phyloP scores from a whole-genome alignment of 1,140 invertebrate species.

The Aphelenchoides besseyi region DNA sequence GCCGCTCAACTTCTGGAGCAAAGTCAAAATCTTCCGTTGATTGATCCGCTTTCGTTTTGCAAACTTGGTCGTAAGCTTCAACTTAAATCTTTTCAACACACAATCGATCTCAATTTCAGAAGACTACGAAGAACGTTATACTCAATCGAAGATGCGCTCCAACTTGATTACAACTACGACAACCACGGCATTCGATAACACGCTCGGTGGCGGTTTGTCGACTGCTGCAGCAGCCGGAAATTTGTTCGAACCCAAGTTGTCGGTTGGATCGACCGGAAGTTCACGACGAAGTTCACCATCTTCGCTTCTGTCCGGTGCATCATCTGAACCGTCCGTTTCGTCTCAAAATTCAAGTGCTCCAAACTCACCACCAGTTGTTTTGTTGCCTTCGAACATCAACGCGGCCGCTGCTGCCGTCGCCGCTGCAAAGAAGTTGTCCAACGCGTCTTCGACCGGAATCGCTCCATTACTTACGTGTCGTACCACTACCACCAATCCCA shows the following conservation, averaged over 20 bases:
- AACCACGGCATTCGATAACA: background rate
- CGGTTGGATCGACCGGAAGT: background rate
- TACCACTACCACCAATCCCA: background rate
- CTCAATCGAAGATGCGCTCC: conserved; percentile 13
- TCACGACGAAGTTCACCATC: conserved; percentile 2
- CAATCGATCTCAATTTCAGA: background rate
- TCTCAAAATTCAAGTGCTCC: background rate
- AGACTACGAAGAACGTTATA: conserved; percentile 13
- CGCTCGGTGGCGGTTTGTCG: background rate
- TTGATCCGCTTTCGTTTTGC: background rate
- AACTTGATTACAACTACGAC: background rate
- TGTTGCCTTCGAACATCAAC: conserved; percentile 5
- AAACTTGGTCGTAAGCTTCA: background rate
- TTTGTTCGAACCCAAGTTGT: background rate
- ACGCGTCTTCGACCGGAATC: background rate
- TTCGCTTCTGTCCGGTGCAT: background rate
- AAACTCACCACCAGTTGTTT: conserved; percentile 6
- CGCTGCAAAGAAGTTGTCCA: background rate
- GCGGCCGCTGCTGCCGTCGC: background rate
- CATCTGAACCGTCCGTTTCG: background rate
- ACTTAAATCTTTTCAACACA: background rate
- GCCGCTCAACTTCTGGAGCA: conserved; percentile 19
- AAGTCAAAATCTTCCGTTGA: background rate
- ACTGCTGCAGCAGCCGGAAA: background rate
- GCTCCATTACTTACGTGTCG: background rate